phyloP scores from a whole-genome alignment of 2,797 vertebrate species.

The Halcyon chelicuti region DNA sequence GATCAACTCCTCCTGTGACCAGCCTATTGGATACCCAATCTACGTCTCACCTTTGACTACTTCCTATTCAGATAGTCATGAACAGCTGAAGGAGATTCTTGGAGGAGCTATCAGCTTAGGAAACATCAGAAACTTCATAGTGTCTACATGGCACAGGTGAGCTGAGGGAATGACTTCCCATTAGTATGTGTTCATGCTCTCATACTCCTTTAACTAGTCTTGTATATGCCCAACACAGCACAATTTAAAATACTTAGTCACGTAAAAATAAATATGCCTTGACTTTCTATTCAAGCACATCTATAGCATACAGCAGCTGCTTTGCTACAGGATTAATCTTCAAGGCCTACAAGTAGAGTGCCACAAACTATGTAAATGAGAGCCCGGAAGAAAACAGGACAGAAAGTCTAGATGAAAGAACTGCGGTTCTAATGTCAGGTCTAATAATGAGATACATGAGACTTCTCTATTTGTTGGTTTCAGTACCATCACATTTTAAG shows the following conservation, averaged over 20 bases:
- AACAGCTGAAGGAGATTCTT: conserved; percentile 91
- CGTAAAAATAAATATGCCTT: neutral
- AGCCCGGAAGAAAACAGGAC: neutral
- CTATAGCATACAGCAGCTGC: neutral
- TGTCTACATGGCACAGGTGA: conserved; percentile 97
- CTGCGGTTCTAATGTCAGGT: neutral
- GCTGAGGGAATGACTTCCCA: neutral
- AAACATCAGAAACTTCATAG: conserved; percentile 93
- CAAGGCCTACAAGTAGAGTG: neutral
- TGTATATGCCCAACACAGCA: neutral
- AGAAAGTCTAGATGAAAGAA: neutral
- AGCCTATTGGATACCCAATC: conserved; percentile 98
- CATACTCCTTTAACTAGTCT: neutral
- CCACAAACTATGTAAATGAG: neutral
- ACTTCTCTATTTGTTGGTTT: neutral
- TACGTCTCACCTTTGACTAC: conserved; percentile 97
- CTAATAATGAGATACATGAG: neutral
- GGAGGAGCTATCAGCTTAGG: conserved; percentile 95
- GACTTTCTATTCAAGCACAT: neutral
- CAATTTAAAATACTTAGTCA: neutral
- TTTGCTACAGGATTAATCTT: neutral
- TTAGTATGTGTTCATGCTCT: neutral
- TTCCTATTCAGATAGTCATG: conserved; percentile 94
- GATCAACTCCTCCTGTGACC: conserved; percentile 99
- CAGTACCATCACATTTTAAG: neutral